phyloP scores from a whole-genome alignment of 1,140 invertebrate genomes.

The Danaus plexippus region DNA sequence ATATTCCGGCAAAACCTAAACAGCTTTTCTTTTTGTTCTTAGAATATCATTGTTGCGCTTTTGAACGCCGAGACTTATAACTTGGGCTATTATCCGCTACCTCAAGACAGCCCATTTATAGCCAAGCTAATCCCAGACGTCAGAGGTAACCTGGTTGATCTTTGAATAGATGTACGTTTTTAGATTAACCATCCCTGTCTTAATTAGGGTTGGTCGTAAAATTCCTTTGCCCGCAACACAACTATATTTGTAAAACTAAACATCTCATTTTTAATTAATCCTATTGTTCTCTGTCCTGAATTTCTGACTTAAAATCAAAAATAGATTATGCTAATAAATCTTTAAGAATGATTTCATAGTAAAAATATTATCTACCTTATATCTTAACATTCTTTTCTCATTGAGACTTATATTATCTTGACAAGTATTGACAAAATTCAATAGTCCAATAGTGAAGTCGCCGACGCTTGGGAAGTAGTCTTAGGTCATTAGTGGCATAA shows the following conservation, averaged over 20 bases:
- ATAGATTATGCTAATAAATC: no score
- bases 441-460: slow-evolving; percentile 36
- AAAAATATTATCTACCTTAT: no score
- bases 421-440: slow-evolving; percentile 2
- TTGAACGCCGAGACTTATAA: slow-evolving; percentile 5
- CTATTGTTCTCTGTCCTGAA: no score
- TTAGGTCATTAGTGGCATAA: slow-evolving; percentile 48
- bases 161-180: slow-evolving; percentile 29
- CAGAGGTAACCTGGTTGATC: slow-evolving; percentile 29
- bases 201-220: slow-evolving; percentile 30
- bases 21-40: no score
- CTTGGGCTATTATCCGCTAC: slow-evolving; percentile 19
- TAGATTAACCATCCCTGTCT: slow-evolving; percentile 27
- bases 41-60: neutral
- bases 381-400: no score
- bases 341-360: no score
- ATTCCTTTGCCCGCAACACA: slow-evolving; percentile 14
- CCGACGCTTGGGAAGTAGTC: slow-evolving; percentile 36
- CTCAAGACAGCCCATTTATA: slow-evolving; percentile 38
- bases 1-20: no score
- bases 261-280: no score
- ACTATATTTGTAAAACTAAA: no score
- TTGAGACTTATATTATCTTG: no score
- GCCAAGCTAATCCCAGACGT: slow-evolving; percentile 33
- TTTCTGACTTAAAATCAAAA: no score